Percentiles rank a stretch among this genome's conserved stretches.
Conservation (phyloP, 1,140 invertebrate genomes). For the Drosophila auraria region DNA sequence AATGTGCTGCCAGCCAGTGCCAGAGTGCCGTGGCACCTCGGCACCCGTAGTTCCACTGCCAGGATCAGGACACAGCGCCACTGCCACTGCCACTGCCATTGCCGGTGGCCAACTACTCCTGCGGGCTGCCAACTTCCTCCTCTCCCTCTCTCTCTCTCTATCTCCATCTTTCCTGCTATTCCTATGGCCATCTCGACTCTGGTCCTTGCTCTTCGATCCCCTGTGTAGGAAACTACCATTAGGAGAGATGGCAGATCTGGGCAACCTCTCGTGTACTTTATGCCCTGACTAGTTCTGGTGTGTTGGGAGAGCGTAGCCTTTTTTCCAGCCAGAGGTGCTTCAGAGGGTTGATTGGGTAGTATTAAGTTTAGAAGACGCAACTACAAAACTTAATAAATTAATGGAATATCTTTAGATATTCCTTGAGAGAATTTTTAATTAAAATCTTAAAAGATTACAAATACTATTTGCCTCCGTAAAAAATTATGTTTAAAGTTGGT, state of each 20-base stretch:
- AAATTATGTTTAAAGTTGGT: too few species aligned
- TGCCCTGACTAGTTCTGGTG: constrained; percentile 41
- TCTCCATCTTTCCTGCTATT: background rate
- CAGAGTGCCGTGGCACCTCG: constrained; percentile 28
- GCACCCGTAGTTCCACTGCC: constrained; percentile 2
- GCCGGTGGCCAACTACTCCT: constrained; percentile 33
- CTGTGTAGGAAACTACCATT: constrained; percentile 73
- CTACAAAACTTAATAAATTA: background rate
- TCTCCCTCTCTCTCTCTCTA: background rate
- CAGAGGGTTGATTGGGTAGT: constrained; percentile 32
- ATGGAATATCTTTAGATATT: background rate
- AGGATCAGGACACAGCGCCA: constrained; percentile 22
- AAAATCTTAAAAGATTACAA: too few species aligned
- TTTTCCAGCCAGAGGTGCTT: constrained; percentile 8
- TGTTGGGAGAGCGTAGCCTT: constrained; percentile 29
- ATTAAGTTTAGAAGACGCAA: too few species aligned
- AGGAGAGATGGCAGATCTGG: constrained; percentile 67
- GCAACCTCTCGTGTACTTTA: constrained; percentile 68
- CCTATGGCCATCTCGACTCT: constrained; percentile 13
- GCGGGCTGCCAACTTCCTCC: constrained; percentile 47
- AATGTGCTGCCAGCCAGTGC: constrained; percentile 65
- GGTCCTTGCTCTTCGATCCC: constrained; percentile 76
- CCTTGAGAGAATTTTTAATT: too few species aligned
- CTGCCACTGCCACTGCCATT: constrained; percentile 38
- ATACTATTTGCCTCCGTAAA: too few species aligned